Percentiles rank a stretch among this genome's conserved stretches.
phyloP scores from a whole-genome alignment of 1,140 invertebrate genomes.

The Temnothorax longispinosus region DNA sequence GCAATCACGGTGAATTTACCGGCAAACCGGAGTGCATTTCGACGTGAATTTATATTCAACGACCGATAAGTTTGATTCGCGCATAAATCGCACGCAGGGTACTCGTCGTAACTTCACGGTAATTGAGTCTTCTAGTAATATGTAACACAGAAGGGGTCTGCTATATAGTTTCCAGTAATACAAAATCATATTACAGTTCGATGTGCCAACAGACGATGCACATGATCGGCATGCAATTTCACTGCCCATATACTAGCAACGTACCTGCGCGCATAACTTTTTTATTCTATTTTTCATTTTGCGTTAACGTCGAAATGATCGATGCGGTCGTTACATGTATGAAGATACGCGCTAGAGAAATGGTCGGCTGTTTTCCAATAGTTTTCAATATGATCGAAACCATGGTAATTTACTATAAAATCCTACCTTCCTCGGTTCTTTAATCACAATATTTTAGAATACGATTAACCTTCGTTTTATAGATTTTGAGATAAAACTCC shows the following conservation, averaged over 20 bases:
- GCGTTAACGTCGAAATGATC: slow-evolving; percentile 36
- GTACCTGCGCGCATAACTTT: background rate
- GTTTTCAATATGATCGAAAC: slow-evolving; percentile 16
- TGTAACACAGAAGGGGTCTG: background rate
- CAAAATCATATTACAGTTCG: slow-evolving; percentile 45
- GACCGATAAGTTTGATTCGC: slow-evolving; percentile 38
- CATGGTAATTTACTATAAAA: slow-evolving; percentile 47
- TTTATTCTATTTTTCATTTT: slow-evolving; percentile 30
- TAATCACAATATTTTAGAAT: slow-evolving; percentile 1
- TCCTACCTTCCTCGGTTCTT: slow-evolving; percentile 15
- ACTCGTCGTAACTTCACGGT: slow-evolving; percentile 13
- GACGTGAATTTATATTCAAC: slow-evolving; percentile 41
- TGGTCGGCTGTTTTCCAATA: slow-evolving; percentile 38
- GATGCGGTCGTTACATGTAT: slow-evolving; percentile 24
- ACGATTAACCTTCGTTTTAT: background rate
- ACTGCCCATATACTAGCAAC: background rate
- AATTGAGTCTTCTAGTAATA: slow-evolving; percentile 26
- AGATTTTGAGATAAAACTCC: background rate
- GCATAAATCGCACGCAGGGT: background rate
- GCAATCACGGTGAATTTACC: slow-evolving; percentile 31
- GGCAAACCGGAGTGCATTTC: slow-evolving; percentile 3
- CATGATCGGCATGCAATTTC: slow-evolving; percentile 43
- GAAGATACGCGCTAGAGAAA: slow-evolving; percentile 9
- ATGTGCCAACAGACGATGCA: background rate
- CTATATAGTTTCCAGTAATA: background rate